Evolutionary conservation across 2,113 vertebrate species (phyloP).

Genomic region (Oncorhynchus masou): DNA sequence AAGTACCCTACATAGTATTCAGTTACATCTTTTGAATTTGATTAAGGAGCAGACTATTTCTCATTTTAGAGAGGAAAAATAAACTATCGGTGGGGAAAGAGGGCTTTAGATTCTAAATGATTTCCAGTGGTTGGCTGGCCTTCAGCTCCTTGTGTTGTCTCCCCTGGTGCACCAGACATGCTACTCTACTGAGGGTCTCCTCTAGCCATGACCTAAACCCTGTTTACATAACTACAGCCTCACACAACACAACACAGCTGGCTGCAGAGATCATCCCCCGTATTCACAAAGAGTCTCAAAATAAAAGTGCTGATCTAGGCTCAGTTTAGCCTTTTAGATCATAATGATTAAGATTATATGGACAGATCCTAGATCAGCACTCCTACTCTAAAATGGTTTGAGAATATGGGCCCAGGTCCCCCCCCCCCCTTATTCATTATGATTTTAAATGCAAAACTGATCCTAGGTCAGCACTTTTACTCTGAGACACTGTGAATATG

Average conservation of each 20-base stretch:
- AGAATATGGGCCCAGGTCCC: too few species aligned
- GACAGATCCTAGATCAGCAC: too few species aligned
- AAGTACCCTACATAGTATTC: slow-evolving; percentile 2
- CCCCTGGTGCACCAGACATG: slow-evolving; percentile 18
- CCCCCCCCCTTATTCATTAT: too few species aligned
- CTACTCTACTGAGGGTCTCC: slow-evolving; percentile 6
- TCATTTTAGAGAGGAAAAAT: slow-evolving; percentile 15
- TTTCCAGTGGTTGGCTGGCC: slow-evolving; percentile 23
- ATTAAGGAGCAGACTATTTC: slow-evolving; percentile 29
- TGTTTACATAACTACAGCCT: slow-evolving; percentile 21
- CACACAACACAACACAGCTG: neutral
- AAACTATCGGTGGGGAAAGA: neutral
- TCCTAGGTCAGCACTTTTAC: neutral
- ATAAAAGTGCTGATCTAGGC: too few species aligned
- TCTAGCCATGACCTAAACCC: neutral
- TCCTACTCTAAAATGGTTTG: too few species aligned
- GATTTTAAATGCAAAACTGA: neutral
- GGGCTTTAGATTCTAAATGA: slow-evolving; percentile 21
- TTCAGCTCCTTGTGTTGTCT: slow-evolving; percentile 12
- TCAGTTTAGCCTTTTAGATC: too few species aligned
- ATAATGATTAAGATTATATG: too few species aligned
- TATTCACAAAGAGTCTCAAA: neutral
- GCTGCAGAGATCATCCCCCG: neutral
- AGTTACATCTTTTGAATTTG: slow-evolving; percentile 37
- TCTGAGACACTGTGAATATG: too few species aligned